These are phyloP conservation scores for Macaria liturata DNA, from an alignment of 2,888 invertebrate genomes.

Conservation along the genomic window DNA sequence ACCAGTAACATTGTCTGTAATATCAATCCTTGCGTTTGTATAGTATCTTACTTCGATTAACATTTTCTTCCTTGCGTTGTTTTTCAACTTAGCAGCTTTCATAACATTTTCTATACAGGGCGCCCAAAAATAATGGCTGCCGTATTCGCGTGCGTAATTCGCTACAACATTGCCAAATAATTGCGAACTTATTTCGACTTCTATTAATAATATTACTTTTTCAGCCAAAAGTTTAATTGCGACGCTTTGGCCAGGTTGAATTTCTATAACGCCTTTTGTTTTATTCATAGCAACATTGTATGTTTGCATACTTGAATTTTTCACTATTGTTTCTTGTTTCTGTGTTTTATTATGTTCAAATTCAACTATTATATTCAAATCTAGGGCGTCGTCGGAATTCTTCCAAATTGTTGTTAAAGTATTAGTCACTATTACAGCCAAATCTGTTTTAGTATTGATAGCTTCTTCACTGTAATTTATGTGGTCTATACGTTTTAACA, in stretches of 20 bases:
- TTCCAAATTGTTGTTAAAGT: conserved; percentile 52
- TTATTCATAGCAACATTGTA: conserved; percentile 44
- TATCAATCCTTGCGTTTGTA: conserved; percentile 50
- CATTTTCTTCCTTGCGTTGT: conserved; percentile 56
- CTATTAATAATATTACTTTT: conserved; percentile 51
- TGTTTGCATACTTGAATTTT: conserved; percentile 35
- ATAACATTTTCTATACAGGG: conserved; percentile 57
- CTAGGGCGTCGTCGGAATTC: conserved; percentile 44
- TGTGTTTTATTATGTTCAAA: too few relatives aligned
- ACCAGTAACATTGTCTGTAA: conserved; percentile 50
- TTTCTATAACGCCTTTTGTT: conserved; percentile 39
- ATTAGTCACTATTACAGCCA: conserved; percentile 47
- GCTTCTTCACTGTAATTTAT: conserved; percentile 53
- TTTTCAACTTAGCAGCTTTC: conserved; percentile 54
- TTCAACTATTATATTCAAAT: conserved; percentile 26
- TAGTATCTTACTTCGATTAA: conserved; percentile 56
- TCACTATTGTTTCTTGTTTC: conserved; percentile 29
- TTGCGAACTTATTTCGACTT: conserved; percentile 50
- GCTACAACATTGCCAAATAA: conserved; percentile 55
- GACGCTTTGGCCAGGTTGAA: conserved; percentile 50
- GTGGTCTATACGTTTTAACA: conserved; percentile 46
- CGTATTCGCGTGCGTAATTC: conserved; percentile 56
- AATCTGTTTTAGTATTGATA: conserved; percentile 38
- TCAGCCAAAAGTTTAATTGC: conserved; percentile 47
- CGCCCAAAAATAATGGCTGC: conserved; percentile 66